Percentiles rank a stretch among this genome's conserved stretches.
Conservation (phyloP, 2,888 invertebrate genomes). For the Orgyia antiqua region DNA sequence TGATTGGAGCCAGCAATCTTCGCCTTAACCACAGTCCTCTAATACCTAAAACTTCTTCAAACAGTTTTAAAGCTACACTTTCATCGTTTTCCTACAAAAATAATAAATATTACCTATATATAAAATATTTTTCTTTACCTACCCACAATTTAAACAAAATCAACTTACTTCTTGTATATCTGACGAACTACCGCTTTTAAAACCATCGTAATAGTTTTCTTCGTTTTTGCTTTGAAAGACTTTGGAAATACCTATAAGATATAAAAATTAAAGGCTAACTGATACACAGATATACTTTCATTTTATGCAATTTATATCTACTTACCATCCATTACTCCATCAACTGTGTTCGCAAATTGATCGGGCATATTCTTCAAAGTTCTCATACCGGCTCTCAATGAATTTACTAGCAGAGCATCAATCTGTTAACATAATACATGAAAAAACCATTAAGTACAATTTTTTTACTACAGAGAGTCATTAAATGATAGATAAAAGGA, state of each 20-base stretch:
- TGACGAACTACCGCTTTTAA: slow-evolving; percentile 50
- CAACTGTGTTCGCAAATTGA: slow-evolving; percentile 89
- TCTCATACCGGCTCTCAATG: slow-evolving; percentile 89
- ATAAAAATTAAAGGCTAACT: too few species aligned
- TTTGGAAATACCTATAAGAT: slow-evolving; percentile 79
- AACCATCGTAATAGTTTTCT: slow-evolving; percentile 49
- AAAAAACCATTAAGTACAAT: too few species aligned
- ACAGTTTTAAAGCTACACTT: slow-evolving; percentile 54
- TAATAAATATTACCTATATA: background rate
- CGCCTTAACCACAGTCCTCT: slow-evolving; percentile 63
- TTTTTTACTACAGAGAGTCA: too few species aligned
- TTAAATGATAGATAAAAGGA: too few species aligned
- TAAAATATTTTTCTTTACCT: background rate
- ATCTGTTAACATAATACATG: slow-evolving; percentile 54
- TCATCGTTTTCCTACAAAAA: slow-evolving; percentile 55
- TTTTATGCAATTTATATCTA: too few species aligned
- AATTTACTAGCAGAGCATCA: slow-evolving; percentile 85
- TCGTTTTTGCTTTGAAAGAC: slow-evolving; percentile 81
- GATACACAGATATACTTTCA: too few species aligned
- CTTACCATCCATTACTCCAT: slow-evolving; percentile 88
- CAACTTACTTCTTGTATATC: slow-evolving; percentile 62
- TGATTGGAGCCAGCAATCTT: slow-evolving; percentile 56
- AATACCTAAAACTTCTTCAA: slow-evolving; percentile 65
- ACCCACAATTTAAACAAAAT: background rate
- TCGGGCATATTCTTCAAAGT: slow-evolving; percentile 94